A percentile compares a stretch with the other conserved stretches of the same genome.
Conservation (phyloP, 1,140 invertebrate species). For the Drosophila kepulauana region DNA sequence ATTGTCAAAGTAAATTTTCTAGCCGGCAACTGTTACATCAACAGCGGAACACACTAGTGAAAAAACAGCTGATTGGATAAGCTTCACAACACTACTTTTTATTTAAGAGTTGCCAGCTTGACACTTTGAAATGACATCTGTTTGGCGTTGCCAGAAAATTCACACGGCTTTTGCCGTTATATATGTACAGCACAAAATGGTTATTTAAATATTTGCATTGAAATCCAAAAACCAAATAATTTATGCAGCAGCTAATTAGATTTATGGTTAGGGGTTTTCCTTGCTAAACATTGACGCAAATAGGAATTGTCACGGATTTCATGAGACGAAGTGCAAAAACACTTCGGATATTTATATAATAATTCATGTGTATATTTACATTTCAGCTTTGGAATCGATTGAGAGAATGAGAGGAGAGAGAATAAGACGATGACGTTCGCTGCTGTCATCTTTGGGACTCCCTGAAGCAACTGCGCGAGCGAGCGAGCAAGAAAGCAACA, state of each 20-base stretch:
- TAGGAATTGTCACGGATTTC: conserved; percentile 27
- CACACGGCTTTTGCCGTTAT: background rate
- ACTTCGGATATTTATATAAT: conserved; percentile 13
- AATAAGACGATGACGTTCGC: conserved; percentile 38
- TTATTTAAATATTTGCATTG: conserved; percentile 13
- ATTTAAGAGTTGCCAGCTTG: conserved; percentile 37
- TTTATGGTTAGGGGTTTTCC: background rate
- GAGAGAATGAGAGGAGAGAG: conserved; percentile 1
- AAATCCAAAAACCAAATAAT: background rate
- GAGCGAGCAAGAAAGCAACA: conserved; percentile 16
- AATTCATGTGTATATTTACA: conserved; percentile 29
- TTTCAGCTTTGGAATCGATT: background rate
- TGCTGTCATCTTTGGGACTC: conserved; percentile 48
- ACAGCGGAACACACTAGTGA: conserved; percentile 2
- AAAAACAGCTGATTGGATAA: conserved; percentile 24
- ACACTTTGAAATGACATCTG: too few species aligned
- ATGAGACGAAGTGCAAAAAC: background rate
- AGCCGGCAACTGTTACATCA: conserved; percentile 47
- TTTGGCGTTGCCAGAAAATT: background rate
- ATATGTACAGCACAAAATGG: conserved; percentile 4
- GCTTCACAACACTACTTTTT: conserved; percentile 2
- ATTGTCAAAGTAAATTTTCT: conserved; percentile 8
- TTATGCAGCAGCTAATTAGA: background rate
- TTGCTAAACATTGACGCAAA: conserved; percentile 18
- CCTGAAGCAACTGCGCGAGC: conserved; percentile 37